These are phyloP conservation scores for Catalaphyllia jardinei DNA, from an alignment of 64 coral and sea anemone genomes.

Conservation along the genomic window DNA sequence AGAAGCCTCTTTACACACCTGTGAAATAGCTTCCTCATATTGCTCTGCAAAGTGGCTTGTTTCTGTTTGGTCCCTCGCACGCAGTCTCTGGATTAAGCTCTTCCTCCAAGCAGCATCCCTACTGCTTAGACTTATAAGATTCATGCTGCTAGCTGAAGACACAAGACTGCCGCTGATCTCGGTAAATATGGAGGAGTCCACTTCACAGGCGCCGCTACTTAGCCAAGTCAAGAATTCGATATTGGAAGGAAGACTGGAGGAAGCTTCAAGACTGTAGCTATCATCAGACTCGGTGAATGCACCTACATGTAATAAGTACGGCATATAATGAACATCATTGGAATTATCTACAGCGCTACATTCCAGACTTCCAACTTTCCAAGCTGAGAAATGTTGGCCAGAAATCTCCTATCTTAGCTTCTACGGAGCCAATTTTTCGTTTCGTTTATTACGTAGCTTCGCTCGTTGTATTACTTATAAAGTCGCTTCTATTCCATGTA, in stretches of 20 bases:
- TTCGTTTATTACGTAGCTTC: too few species aligned
- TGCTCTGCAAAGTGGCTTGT: not conserved
- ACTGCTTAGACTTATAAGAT: constrained; percentile 51
- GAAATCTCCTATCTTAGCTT: too few species aligned
- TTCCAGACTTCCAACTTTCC: too few species aligned
- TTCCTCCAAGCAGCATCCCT: constrained; percentile 83
- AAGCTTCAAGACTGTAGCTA: not conserved
- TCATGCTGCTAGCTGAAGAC: constrained; percentile 72
- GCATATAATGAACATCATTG: not conserved
- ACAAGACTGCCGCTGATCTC: constrained; percentile 57
- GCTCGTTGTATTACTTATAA: too few species aligned
- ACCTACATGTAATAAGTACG: not conserved
- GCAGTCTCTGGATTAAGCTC: constrained; percentile 56
- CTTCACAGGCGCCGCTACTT: constrained; percentile 83
- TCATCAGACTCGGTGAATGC: constrained; percentile 38
- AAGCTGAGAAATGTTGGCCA: too few species aligned
- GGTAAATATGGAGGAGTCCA: constrained; percentile 71
- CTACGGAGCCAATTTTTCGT: too few species aligned
- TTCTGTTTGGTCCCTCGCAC: constrained; percentile 69
- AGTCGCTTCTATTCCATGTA: too few species aligned
- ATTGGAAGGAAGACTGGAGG: constrained; percentile 56
- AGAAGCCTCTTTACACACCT: constrained; percentile 49
- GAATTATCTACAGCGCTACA: too few species aligned
- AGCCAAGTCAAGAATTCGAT: constrained; percentile 90
- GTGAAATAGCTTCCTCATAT: constrained; percentile 87